Evolutionary conservation across 92 coral and sea anemone species (phyloP).

Genomic region (Ricordea florida): DNA sequence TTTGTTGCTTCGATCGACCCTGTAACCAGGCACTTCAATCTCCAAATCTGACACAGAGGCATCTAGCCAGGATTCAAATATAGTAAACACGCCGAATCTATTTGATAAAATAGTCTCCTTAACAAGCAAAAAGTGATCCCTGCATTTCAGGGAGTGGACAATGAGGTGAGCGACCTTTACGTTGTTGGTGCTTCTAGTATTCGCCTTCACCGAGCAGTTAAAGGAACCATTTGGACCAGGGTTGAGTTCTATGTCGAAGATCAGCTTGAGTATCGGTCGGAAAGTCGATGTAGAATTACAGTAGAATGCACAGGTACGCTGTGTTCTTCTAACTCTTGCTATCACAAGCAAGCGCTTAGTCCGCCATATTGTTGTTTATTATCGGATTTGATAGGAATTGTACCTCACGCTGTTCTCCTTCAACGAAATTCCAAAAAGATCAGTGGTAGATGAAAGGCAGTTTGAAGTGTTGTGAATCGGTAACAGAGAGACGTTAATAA

Average conservation of each 20-base stretch:
- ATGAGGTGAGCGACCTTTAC: too few species aligned
- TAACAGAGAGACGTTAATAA: not conserved
- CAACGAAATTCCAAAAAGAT: too few species aligned
- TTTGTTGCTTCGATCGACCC: not conserved
- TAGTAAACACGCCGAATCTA: too few species aligned
- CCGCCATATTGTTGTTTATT: too few species aligned
- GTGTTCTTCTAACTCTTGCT: not conserved
- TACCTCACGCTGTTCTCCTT: too few species aligned
- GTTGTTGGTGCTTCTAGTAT: not conserved
- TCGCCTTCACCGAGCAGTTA: not conserved
- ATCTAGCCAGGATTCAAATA: too few species aligned
- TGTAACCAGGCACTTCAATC: not conserved
- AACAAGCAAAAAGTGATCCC: too few species aligned
- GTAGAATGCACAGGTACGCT: not conserved
- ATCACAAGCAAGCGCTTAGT: not conserved
- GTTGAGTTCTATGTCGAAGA: not conserved
- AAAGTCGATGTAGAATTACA: not conserved
- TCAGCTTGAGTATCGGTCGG: not conserved
- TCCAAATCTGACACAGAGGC: too few species aligned
- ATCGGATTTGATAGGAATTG: too few species aligned
- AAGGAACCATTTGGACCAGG: not conserved
- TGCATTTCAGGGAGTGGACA: too few species aligned
- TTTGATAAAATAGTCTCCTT: too few species aligned
- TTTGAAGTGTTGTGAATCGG: not conserved
- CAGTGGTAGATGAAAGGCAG: not conserved